Evolutionary conservation across 2,888 invertebrate species (phyloP), one percentile per base, ranked within the genome.

Genomic region (Odontocolon sp.): DNA sequence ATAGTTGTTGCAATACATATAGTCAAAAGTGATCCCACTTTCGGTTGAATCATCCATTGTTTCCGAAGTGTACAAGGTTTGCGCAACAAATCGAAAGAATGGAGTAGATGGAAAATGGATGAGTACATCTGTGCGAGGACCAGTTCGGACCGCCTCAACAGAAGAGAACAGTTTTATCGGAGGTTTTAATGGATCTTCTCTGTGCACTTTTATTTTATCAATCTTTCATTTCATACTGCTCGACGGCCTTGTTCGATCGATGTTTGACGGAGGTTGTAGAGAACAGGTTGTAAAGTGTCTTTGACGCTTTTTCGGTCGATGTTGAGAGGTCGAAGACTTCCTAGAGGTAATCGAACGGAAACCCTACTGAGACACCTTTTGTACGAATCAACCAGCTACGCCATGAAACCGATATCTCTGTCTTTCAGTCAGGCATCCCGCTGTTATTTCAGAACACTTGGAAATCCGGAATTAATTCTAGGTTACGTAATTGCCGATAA

Each of bases 201-300:
- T n/a, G n/a, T n/a, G 45, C 50, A 38, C 36, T n/a, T 33, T 23
- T n/a, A 57, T 4, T 11, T 23, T n/a, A n/a, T n/a, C n/a, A n/a
- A n/a, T 31, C 42, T 31, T 59, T 50, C 26, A 33, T 14, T n/a
- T n/a, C n/a, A n/a, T n/a, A n/a, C n/a, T n/a, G n/a, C n/a, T n/a
- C n/a, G n/a, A n/a, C n/a, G n/a, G n/a, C n/a, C 26, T 31, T 18
- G 2, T 18, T 38, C 21, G 26, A 14, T 4, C 21, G 59, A 59
- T 28, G n/a, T 6, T 31, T 21, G 42, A 31, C 28, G 40, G 54
- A 8, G 28, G 28, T 23, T 2, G 21, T 57, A 3, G 8, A 14
- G 68, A 11, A n/a, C 36, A 36, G 54, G 40, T 54, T 67, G 42
- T 36, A 21, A 26, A 38, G 36, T 56, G 36, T 57, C 45, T 36